Evolutionary conservation across 2,888 invertebrate species (phyloP).

Genomic region (Adelognathus sp.): DNA sequence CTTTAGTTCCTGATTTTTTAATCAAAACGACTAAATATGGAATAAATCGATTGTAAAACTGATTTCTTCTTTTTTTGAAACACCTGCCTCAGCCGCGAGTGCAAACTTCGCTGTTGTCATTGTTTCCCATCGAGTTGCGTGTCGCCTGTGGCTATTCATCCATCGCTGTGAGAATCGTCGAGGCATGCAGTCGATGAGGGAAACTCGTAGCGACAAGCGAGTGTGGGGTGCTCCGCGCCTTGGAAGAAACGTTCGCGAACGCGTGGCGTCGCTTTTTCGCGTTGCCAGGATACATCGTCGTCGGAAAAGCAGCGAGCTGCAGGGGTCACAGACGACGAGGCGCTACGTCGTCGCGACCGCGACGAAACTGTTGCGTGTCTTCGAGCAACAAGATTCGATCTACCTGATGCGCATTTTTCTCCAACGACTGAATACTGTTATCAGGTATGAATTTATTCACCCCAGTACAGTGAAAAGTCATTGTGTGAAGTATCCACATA

Average conservation of each 20-base stretch:
- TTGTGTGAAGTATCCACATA: too few species aligned
- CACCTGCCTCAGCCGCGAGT: neutral
- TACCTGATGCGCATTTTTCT: conserved; percentile 1
- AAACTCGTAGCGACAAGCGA: neutral
- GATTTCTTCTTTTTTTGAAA: neutral
- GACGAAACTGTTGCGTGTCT: conserved; percentile 27
- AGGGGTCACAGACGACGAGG: conserved; percentile 28
- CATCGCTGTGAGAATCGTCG: conserved; percentile 42
- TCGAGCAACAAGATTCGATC: conserved; percentile 12
- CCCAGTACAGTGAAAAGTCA: too few species aligned
- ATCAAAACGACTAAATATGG: too few species aligned
- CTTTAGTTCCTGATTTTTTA: too few species aligned
- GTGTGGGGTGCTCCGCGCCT: neutral
- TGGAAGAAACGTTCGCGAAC: neutral
- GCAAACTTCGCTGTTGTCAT: neutral
- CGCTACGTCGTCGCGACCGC: conserved; percentile 5
- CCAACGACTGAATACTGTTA: conserved; percentile 18
- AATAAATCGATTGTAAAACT: too few species aligned
- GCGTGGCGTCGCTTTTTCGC: conserved; percentile 1
- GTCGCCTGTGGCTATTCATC: conserved; percentile 36
- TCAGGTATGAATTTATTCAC: conserved; percentile 13
- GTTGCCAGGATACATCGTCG: conserved; percentile 49
- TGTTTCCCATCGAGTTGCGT: conserved; percentile 6
- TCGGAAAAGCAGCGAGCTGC: conserved; percentile 15
- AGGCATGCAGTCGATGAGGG: conserved; percentile 8